Percentiles rank a stretch among this genome's conserved stretches.
phyloP scores from a whole-genome alignment of 2,797 vertebrate genomes.

The Centroberyx gerrardi region DNA sequence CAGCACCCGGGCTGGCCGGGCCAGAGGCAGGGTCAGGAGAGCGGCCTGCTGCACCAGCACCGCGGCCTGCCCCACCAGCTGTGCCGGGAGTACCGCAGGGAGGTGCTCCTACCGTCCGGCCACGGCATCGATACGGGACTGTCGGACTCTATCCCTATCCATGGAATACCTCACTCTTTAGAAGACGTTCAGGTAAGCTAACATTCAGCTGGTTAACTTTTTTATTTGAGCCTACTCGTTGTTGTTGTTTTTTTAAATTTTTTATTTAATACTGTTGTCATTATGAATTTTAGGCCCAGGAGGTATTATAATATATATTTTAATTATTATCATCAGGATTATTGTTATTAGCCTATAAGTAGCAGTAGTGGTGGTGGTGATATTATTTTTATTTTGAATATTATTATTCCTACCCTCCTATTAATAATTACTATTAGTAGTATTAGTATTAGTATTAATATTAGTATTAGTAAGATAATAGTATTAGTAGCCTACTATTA shows the following conservation, averaged over 20 bases:
- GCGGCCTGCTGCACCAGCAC: conserved; percentile 96
- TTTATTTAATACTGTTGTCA: not conserved
- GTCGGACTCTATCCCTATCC: conserved; percentile 94
- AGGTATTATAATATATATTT: not conserved
- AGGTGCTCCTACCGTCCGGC: conserved; percentile 95
- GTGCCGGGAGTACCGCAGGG: conserved; percentile 97
- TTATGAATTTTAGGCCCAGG: not conserved
- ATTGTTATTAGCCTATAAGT: not conserved
- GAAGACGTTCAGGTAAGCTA: conserved; percentile 96
- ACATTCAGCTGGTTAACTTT: conserved; percentile 19
- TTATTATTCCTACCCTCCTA: not conserved
- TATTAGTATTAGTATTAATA: conserved; percentile 12
- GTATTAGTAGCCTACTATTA: conserved; percentile 19
- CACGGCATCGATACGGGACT: conserved; percentile 95
- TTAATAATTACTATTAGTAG: conserved; percentile 7
- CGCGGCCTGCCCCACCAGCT: conserved; percentile 96
- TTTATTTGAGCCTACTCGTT: not conserved
- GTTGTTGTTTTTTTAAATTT: not conserved
- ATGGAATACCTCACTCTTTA: conserved; percentile 98
- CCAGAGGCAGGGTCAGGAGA: conserved; percentile 96
- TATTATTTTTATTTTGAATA: conserved; percentile 18
- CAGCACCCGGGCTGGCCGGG: conserved; percentile 98
- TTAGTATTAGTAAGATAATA: not conserved
- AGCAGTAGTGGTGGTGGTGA: not conserved
- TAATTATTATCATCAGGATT: not conserved